Conservation (phyloP, 1,140 invertebrate genomes). For the Himalopsyche phryganea region DNA sequence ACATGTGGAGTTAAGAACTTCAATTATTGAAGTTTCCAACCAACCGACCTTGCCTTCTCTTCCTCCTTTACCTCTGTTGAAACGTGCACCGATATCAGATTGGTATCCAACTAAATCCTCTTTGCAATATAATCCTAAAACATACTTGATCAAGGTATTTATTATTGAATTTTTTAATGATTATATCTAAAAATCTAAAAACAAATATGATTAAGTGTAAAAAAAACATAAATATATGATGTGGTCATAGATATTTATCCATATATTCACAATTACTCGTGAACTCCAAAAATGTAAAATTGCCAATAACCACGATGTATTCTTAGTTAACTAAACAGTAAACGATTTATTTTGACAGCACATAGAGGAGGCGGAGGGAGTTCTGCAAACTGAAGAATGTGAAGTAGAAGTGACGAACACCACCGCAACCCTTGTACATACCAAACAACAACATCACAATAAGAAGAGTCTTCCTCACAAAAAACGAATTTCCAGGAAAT, state of each 20-base stretch:
- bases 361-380: slow-evolving; percentile 10
- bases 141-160: slow-evolving; percentile 12
- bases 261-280: too few species aligned
- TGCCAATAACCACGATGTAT: too few species aligned
- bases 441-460: slow-evolving; percentile 42
- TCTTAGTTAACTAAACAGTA: too few species aligned
- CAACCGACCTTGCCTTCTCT: slow-evolving; percentile 9
- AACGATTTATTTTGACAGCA: slow-evolving; percentile 2
- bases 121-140: slow-evolving; percentile 20
- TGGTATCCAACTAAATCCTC: slow-evolving; percentile 24
- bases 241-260: too few species aligned
- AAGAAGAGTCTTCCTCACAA: slow-evolving; percentile 65
- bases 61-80: slow-evolving; percentile 38
- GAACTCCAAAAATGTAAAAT: too few species aligned
- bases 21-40: slow-evolving; percentile 21
- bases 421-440: slow-evolving; percentile 39
- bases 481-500: slow-evolving; percentile 61
- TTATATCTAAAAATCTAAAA: too few species aligned
- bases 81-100: slow-evolving; percentile 34
- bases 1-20: slow-evolving; percentile 18
- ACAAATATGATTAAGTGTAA: too few species aligned
- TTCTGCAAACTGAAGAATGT: slow-evolving; percentile 36
- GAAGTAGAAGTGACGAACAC: slow-evolving; percentile 37
- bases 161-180: too few species aligned
- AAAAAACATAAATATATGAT: too few species aligned